A percentile compares a stretch with the other conserved stretches of the same genome.
phyloP scores from a whole-genome alignment of 2,888 invertebrate genomes.

The Andrena bucephala region DNA sequence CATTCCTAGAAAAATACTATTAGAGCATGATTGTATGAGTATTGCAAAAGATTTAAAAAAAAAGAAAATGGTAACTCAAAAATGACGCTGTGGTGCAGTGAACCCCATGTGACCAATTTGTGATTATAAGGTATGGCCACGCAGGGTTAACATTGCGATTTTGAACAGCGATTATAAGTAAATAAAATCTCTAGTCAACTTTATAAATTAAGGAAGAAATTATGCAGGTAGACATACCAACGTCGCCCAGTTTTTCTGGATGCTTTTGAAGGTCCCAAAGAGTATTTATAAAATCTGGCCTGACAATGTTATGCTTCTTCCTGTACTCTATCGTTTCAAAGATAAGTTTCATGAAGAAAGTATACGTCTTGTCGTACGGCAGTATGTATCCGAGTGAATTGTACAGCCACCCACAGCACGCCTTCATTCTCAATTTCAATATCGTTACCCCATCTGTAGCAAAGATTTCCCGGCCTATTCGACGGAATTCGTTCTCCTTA shows the following conservation, averaged over 20 bases:
- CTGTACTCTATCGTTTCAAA: constrained; percentile 81
- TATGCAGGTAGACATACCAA: constrained; percentile 62
- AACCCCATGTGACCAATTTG: no score
- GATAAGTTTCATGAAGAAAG: constrained; percentile 80
- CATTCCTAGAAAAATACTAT: no score
- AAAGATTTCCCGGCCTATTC: constrained; percentile 78
- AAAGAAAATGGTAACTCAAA: no score
- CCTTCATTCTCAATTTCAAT: constrained; percentile 45
- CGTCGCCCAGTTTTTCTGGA: constrained; percentile 63
- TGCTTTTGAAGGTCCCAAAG: constrained; percentile 79
- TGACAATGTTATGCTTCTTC: constrained; percentile 80
- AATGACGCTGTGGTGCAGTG: no score
- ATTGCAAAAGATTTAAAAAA: no score
- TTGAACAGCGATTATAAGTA: no score
- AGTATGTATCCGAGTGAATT: constrained; percentile 62
- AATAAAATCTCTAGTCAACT: no score
- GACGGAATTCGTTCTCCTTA: constrained; percentile 80
- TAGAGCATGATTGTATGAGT: no score
- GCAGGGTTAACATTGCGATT: no score
- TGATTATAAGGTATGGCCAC: no score
- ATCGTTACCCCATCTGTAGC: constrained; percentile 32
- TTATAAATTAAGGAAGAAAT: neutral
- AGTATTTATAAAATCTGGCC: constrained; percentile 85
- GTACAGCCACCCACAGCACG: constrained; percentile 65
- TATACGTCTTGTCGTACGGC: constrained; percentile 66